These are phyloP conservation scores for Sebastes taczanowskii DNA, from an alignment of 2,797 vertebrate species.

Conservation along the genomic window DNA sequence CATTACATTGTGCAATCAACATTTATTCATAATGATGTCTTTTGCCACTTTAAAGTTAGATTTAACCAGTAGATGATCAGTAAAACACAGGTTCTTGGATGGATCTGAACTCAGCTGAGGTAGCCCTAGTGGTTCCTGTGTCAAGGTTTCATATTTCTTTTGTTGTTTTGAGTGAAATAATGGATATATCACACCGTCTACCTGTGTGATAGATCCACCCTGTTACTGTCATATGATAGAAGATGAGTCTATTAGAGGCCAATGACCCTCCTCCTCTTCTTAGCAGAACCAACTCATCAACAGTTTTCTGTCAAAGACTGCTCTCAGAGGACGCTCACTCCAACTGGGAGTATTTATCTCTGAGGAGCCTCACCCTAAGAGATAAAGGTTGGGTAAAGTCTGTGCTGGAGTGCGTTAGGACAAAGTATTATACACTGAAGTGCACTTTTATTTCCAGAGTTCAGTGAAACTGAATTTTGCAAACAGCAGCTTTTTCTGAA, in stretches of 20 bases:
- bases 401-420: background rate
- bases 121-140: too few relatives aligned
- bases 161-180: background rate
- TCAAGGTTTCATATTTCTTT: background rate
- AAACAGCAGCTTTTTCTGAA: background rate
- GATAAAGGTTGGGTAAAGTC: background rate
- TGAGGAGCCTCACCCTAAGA: background rate
- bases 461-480: background rate
- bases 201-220: background rate
- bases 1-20: background rate
- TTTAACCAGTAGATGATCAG: background rate
- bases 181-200: fast-evolving
- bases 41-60: background rate
- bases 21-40: background rate
- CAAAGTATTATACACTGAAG: background rate
- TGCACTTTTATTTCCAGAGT: background rate
- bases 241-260: background rate
- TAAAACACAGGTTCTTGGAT: background rate
- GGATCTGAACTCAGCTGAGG: background rate
- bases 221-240: background rate
- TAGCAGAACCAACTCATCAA: background rate
- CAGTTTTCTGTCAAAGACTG: background rate
- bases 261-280: background rate
- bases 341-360: background rate
- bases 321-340: background rate